Conservation (phyloP, 2,113 vertebrate genomes). For the Protobothrops mucrosquamatus region DNA sequence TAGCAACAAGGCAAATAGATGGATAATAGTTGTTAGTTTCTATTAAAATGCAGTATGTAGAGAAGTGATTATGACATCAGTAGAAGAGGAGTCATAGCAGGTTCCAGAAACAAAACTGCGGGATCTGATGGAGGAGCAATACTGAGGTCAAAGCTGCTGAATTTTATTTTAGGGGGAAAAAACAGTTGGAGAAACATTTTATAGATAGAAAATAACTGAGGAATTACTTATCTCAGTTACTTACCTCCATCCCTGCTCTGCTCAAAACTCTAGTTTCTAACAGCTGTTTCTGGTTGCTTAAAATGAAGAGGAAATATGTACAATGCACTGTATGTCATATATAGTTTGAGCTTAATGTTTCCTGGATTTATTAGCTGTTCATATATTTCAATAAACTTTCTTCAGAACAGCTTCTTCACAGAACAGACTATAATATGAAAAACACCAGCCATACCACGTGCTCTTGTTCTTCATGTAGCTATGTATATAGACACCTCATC, state of each 20-base stretch:
- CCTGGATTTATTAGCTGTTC: slow-evolving; percentile 1
- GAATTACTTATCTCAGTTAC: background rate
- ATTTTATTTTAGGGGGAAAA: background rate
- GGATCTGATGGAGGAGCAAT: background rate
- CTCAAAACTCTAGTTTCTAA: background rate
- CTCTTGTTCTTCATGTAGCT: background rate
- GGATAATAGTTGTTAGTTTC: background rate
- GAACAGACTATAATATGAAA: background rate
- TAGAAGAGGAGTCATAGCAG: background rate
- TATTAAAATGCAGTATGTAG: background rate
- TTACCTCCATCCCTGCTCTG: background rate
- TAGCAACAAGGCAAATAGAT: background rate
- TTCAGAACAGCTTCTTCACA: background rate
- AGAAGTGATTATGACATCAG: background rate
- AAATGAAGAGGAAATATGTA: background rate
- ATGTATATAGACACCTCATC: background rate
- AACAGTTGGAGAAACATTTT: background rate
- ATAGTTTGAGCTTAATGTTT: background rate
- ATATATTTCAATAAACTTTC: background rate
- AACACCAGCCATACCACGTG: background rate
- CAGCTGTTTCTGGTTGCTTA: background rate
- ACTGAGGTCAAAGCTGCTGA: background rate
- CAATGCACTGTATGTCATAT: background rate
- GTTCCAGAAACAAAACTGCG: background rate
- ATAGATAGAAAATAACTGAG: background rate